Evolutionary conservation across 1,140 invertebrate species (phyloP).

Genomic region (Drosophila sucinea): DNA sequence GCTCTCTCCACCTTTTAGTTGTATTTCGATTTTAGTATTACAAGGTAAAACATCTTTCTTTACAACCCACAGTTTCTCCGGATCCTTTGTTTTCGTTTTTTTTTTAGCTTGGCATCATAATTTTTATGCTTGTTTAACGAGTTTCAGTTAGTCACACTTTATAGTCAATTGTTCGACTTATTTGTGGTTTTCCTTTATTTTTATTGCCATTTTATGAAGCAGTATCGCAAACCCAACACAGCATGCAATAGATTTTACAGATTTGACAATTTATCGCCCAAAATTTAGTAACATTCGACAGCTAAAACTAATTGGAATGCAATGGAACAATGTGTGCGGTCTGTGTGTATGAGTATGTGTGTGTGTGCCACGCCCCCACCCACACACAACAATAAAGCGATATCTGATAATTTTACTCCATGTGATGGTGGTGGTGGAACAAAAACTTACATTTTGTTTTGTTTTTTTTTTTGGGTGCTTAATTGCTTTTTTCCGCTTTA

Average conservation of each 20-base stretch:
- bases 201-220: slow-evolving; percentile 74
- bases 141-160: slow-evolving; percentile 27
- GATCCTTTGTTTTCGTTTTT: not conserved
- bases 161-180: slow-evolving; percentile 44
- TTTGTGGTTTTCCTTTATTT: slow-evolving; percentile 53
- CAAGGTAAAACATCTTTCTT: too few species aligned
- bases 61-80: too few species aligned
- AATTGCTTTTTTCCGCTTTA: slow-evolving; percentile 72
- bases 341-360: not conserved
- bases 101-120: not conserved
- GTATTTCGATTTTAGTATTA: too few species aligned
- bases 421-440: not conserved
- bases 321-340: slow-evolving; percentile 23
- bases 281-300: slow-evolving; percentile 34
- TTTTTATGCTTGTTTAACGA: slow-evolving; percentile 38
- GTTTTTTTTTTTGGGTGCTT: slow-evolving; percentile 20
- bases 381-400: not conserved
- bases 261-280: slow-evolving; percentile 31
- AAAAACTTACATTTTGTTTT: slow-evolving; percentile 6
- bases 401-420: not conserved
- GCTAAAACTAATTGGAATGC: slow-evolving; percentile 36
- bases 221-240: slow-evolving; percentile 39
- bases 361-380: not conserved
- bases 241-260: slow-evolving; percentile 22
- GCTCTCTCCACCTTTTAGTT: too few species aligned